Percentiles rank a stretch among this genome's conserved stretches.
phyloP scores from a whole-genome alignment of 2,113 vertebrate species.

The human (Homo sapiens) region DNA sequence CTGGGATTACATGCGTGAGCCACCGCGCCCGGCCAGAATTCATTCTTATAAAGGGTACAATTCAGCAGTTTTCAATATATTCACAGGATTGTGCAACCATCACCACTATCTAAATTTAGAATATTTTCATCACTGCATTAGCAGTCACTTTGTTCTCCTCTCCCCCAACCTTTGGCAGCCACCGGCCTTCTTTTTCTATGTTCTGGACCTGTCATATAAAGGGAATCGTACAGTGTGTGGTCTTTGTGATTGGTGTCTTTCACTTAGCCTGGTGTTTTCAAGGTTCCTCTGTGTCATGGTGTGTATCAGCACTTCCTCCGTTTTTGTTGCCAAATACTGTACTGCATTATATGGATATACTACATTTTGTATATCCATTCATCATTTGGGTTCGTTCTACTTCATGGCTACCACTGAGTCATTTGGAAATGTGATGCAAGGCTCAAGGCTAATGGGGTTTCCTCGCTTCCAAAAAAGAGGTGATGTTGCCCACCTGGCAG shows the following conservation, averaged over 20 bases:
- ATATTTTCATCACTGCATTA: not conserved
- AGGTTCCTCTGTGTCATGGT: not conserved
- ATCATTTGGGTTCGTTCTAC: not conserved
- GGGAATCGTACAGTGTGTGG: fast-evolving
- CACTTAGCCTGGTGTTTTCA: not conserved
- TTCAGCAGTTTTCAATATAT: not conserved
- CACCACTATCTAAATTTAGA: not conserved
- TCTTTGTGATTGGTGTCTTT: not conserved
- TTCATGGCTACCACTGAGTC: not conserved
- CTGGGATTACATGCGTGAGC: too few relatives aligned
- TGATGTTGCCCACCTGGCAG: not conserved
- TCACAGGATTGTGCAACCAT: not conserved
- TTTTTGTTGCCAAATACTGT: not conserved
- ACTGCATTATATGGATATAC: not conserved
- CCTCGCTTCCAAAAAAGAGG: not conserved
- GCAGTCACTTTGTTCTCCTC: not conserved
- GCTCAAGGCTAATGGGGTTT: not conserved
- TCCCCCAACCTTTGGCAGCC: not conserved
- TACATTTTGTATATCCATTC: not conserved
- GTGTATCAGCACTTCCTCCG: not conserved
- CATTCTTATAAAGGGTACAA: not conserved
- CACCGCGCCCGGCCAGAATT: not conserved
- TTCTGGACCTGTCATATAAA: not conserved
- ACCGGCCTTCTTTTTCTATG: not conserved
- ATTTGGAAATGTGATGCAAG: not conserved